phyloP scores from a whole-genome alignment of 2,113 vertebrate genomes.

The Platysteira castanea region DNA sequence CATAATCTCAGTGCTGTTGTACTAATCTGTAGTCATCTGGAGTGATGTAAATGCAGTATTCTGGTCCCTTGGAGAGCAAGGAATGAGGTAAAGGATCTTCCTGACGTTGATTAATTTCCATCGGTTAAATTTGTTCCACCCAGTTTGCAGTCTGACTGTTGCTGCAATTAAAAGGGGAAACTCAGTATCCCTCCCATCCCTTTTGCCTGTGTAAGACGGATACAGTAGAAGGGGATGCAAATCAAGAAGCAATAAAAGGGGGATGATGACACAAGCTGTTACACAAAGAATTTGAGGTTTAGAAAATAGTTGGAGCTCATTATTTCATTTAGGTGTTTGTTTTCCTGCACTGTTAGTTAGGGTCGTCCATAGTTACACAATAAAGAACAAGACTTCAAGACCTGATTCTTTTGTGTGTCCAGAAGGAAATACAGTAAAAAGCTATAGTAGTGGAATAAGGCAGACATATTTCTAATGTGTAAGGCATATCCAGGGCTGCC shows the following conservation, averaged over 20 bases:
- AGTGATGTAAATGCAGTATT: neutral
- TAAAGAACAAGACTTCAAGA: neutral
- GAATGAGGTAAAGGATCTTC: neutral
- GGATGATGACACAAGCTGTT: neutral
- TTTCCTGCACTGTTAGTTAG: constrained; percentile 9
- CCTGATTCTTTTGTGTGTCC: neutral
- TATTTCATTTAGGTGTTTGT: neutral
- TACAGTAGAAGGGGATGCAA: neutral
- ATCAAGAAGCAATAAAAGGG: neutral
- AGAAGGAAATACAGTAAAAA: constrained; percentile 14
- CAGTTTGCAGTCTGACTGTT: neutral
- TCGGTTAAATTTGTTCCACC: neutral
- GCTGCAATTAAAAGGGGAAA: neutral
- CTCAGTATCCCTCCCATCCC: neutral
- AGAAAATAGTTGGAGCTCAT: neutral
- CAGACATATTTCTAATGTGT: neutral
- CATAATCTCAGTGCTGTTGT: neutral
- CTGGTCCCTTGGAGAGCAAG: neutral
- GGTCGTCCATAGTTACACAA: neutral
- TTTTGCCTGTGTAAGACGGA: neutral
- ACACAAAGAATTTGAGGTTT: neutral
- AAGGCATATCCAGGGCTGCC: neutral
- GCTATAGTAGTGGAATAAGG: neutral
- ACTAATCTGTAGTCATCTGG: neutral
- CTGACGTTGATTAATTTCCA: neutral